A percentile compares a stretch with the other conserved stretches of the same genome.
phyloP scores from a whole-genome alignment of 37 sponge, comb jelly and placozoan species.

The Geodia barretti region DNA sequence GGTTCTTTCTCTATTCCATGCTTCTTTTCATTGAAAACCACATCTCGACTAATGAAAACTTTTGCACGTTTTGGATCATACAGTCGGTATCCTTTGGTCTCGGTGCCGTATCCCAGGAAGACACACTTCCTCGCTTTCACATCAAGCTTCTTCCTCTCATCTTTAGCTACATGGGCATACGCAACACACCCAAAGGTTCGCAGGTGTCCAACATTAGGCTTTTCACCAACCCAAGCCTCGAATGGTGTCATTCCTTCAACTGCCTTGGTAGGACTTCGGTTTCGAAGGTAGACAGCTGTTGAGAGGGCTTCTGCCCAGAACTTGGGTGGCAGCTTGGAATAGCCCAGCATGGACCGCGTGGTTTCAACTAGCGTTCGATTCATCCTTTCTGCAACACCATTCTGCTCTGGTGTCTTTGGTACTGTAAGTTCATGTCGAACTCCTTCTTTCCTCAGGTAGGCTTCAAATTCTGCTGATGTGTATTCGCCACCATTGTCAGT shows the following conservation, averaged over 20 bases:
- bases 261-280: slow-evolving; percentile 56
- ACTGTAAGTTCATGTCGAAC: slow-evolving; percentile 56
- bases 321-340: slow-evolving; percentile 58
- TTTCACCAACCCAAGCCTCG: slow-evolving; percentile 42
- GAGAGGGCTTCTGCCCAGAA: slow-evolving; percentile 79
- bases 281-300: slow-evolving; percentile 64
- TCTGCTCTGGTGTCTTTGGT: slow-evolving; percentile 75
- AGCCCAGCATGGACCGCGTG: slow-evolving; percentile 57
- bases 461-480: slow-evolving; percentile 49
- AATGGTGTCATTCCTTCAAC: slow-evolving; percentile 57
- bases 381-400: slow-evolving; percentile 64
- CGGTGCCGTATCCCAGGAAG: slow-evolving; percentile 24
- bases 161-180: slow-evolving; percentile 12
- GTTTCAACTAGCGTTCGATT: slow-evolving; percentile 72
- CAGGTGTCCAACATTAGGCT: slow-evolving; percentile 47
- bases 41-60: slow-evolving; percentile 32
- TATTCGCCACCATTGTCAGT: slow-evolving; percentile 62
- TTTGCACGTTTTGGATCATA: slow-evolving; percentile 13
- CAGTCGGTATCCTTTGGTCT: slow-evolving; percentile 36
- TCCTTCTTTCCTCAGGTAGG: slow-evolving; percentile 48
- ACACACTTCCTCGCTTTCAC: slow-evolving; percentile 15
- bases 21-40: slow-evolving; percentile 15
- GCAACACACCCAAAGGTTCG: slow-evolving; percentile 53
- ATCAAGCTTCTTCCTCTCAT: slow-evolving; percentile 26
- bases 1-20: slow-evolving; percentile 1